phyloP scores from a whole-genome alignment of 2,797 vertebrate species.

The Psittacula echo region DNA sequence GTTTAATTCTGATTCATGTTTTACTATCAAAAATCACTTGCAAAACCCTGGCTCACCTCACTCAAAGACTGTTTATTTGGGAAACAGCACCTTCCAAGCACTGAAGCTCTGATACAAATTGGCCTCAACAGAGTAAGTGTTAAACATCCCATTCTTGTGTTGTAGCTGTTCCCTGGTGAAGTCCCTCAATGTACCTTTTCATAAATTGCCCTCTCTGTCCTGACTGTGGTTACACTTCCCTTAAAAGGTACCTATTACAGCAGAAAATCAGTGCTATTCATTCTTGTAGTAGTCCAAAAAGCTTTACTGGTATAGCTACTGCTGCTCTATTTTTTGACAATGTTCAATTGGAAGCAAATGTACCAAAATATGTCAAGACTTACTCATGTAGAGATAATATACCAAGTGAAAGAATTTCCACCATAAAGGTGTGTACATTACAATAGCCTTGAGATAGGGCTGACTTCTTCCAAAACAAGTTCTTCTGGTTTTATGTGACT shows the following conservation, averaged over 20 bases:
- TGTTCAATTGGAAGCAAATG: not conserved
- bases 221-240: not conserved
- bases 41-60: not conserved
- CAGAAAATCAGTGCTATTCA: not conserved
- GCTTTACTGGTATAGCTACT: not conserved
- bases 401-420: constrained; percentile 9
- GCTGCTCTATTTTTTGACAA: not conserved
- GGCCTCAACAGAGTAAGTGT: not conserved
- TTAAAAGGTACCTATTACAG: not conserved
- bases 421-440: not conserved
- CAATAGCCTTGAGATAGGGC: constrained; percentile 49
- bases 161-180: not conserved
- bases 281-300: not conserved
- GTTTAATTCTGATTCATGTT: not conserved
- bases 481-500: constrained; percentile 51
- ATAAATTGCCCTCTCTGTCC: not conserved
- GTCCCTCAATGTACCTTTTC: not conserved
- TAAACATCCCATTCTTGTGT: not conserved
- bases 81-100: not conserved
- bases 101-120: not conserved
- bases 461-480: constrained; percentile 54
- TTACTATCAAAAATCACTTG: not conserved
- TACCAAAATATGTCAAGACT: not conserved
- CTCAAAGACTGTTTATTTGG: not conserved
- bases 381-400: not conserved